Base-by-base conservation (phyloP, 2,888 invertebrate species). In the Holacanthella duospinosa region DNA sequence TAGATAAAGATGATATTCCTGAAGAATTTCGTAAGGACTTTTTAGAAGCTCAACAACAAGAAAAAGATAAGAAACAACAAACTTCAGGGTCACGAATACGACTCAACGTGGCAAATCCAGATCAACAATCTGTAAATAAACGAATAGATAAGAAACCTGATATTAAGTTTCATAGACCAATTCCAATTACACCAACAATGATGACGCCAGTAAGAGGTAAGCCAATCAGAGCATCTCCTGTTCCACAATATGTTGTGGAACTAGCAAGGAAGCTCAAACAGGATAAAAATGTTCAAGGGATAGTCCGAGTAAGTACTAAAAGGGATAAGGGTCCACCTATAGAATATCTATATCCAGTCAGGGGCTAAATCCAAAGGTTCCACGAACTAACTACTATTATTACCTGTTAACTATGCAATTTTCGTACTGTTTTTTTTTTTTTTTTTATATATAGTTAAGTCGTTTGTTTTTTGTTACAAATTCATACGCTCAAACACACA, bases 1-100 rank as follows among this genome's bases (percentile, higher is more conserved):
- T 70, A 43, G 68, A 68, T 60, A 70, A 70, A 58, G 70, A 70
- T 53, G 70, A 70, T 53, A 65, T 70, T 27, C 70, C 70, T 9
- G 67, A 64, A 55, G 70, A 68, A 48, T 65, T 66, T 60, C 48
- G 70, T 4, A 60, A 70, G 48, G 70, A 70, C 26, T 70, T 70
- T 56, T 44, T 62, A 26, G 66, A 68, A 26, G 65, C 66, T 2
- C 62, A 69, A 29, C 62, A 64, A 43, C 19, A 62, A 27, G 65
- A 67, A 43, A 54, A 62, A 21, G 19, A 57, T 3, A 27, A 62
- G n/a, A 57, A 57, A 24, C 60, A 60, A 27, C 62, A 60, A 24
- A 21, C 12, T 9, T 6, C 9, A 36, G 36, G 6, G 9, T 9
- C 9, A 6, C 36, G 36, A 16, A n/a, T n/a, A n/a, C n/a, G n/a